Percentiles rank a stretch among this genome's conserved stretches.
Conservation (phyloP, 2,113 vertebrate species). For the Cettia cetti region DNA sequence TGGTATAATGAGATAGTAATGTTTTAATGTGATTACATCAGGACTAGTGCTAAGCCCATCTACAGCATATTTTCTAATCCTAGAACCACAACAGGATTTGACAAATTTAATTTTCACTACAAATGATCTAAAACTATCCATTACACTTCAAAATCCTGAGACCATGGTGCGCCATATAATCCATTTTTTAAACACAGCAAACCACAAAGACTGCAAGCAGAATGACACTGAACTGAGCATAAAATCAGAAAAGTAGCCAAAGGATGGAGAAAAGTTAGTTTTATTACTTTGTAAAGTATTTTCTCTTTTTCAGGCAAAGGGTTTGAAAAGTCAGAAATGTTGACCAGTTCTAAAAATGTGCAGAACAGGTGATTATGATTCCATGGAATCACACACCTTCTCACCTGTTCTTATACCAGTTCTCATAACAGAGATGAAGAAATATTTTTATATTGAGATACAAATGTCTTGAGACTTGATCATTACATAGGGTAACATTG, state of each 20-base stretch:
- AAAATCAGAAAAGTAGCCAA: background rate
- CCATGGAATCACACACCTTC: background rate
- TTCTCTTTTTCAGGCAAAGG: background rate
- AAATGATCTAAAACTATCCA: background rate
- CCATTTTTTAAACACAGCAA: background rate
- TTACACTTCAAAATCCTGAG: background rate
- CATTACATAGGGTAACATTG: background rate
- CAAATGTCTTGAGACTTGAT: background rate
- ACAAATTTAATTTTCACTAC: constrained; percentile 1
- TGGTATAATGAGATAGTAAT: background rate
- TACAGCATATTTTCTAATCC: background rate
- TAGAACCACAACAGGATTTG: constrained; percentile 2
- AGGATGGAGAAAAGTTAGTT: background rate
- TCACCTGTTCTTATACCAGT: background rate
- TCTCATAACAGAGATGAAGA: background rate
- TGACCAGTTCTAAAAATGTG: background rate
- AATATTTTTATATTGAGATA: background rate
- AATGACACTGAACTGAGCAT: background rate
- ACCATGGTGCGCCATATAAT: background rate
- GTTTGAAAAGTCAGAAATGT: background rate
- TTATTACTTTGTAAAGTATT: background rate
- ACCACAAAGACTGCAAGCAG: background rate
- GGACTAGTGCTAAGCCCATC: background rate
- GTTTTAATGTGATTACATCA: background rate
- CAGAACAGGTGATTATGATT: background rate